phyloP scores from a whole-genome alignment of 2,888 invertebrate species.

The Erebia epiphron region DNA sequence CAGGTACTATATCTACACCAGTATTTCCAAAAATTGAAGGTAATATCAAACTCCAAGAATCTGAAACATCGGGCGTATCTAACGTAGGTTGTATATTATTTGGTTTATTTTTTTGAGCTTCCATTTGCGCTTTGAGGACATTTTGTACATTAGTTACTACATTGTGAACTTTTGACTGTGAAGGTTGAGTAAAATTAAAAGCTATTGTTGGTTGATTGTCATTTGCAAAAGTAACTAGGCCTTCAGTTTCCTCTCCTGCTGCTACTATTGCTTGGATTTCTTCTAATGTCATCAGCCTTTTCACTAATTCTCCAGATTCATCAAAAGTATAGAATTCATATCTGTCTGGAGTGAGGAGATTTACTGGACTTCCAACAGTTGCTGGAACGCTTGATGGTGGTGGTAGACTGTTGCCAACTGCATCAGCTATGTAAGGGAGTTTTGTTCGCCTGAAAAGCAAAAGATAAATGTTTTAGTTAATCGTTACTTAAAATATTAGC shows the following conservation, averaged over 20 bases:
- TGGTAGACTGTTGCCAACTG: conserved; percentile 86
- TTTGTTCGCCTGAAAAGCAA: conserved; percentile 67
- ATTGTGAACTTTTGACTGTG: conserved; percentile 88
- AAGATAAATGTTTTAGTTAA: neutral
- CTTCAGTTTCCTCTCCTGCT: conserved; percentile 88
- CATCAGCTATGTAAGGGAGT: conserved; percentile 85
- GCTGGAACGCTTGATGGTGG: conserved; percentile 83
- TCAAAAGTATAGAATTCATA: conserved; percentile 95
- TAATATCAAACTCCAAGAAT: conserved; percentile 91
- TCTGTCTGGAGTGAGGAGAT: conserved; percentile 90
- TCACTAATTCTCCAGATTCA: conserved; percentile 91
- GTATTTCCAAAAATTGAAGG: conserved; percentile 91
- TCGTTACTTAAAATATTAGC: neutral
- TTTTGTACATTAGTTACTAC: conserved; percentile 93
- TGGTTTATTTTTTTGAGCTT: conserved; percentile 81
- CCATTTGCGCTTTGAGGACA: conserved; percentile 91
- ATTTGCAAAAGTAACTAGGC: conserved; percentile 78
- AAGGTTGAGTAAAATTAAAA: conserved; percentile 79
- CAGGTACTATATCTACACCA: conserved; percentile 83
- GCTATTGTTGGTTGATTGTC: conserved; percentile 73
- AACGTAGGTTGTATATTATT: conserved; percentile 72
- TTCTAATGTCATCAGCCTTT: conserved; percentile 91
- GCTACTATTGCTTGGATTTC: conserved; percentile 94
- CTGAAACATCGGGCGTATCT: conserved; percentile 88
- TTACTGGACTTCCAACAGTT: conserved; percentile 90